Percentiles rank a stretch among this genome's conserved stretches.
Conservation (phyloP, 2,888 invertebrate species). For the Saturnia pavonia region DNA sequence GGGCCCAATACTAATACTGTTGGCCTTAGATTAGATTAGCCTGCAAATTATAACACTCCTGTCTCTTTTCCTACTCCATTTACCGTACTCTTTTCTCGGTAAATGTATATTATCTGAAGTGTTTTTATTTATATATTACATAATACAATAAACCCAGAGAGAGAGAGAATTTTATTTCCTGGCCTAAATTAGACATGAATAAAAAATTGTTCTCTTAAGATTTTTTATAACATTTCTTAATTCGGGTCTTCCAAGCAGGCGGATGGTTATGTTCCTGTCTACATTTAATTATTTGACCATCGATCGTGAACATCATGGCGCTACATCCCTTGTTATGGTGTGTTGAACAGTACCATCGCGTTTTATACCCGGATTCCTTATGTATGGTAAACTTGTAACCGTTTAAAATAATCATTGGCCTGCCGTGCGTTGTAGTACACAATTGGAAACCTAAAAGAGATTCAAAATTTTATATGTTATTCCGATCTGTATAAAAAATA, state of each 20-base stretch:
- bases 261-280: constrained; percentile 33
- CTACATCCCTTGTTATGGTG: constrained; percentile 35
- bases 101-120: too few relatives aligned
- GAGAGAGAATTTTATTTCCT: too few relatives aligned
- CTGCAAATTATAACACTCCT: too few relatives aligned
- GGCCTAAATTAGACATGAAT: background rate
- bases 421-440: background rate
- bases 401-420: background rate
- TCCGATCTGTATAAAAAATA: too few relatives aligned
- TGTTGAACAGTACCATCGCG: constrained; percentile 41
- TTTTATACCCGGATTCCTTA: constrained; percentile 26
- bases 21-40: too few relatives aligned
- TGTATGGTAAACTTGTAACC: constrained; percentile 32
- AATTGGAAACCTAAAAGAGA: background rate
- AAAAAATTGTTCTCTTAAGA: background rate
- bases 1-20: too few relatives aligned
- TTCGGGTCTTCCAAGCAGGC: background rate
- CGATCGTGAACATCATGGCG: constrained; percentile 38
- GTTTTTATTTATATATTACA: too few relatives aligned
- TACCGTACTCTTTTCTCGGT: too few relatives aligned
- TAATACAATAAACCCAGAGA: too few relatives aligned
- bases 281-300: constrained; percentile 31
- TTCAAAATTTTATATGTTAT: background rate
- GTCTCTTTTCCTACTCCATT: too few relatives aligned
- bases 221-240: background rate